Conservation (phyloP, 2,797 vertebrate genomes). For the Remorina albescens region DNA sequence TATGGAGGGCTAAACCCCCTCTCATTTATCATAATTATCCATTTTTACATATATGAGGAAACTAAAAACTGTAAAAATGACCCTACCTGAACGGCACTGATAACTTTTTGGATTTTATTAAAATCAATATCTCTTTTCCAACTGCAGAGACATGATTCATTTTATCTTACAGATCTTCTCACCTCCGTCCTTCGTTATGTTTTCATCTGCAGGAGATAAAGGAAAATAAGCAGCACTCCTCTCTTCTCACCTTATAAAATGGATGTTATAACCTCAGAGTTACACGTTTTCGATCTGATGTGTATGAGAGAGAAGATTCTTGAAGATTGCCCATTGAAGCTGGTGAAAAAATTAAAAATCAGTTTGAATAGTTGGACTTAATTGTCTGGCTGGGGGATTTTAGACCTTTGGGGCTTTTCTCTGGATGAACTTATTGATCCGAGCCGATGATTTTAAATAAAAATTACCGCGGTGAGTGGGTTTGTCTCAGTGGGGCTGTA, state of each 20-base stretch:
- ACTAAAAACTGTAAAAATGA: not conserved
- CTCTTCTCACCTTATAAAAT: not conserved
- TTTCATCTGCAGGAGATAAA: not conserved
- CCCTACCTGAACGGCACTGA: not conserved
- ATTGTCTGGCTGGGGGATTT: not conserved
- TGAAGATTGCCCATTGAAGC: not conserved
- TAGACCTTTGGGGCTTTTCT: not conserved
- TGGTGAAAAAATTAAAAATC: not conserved
- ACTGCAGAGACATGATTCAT: not conserved
- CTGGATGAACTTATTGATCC: slow-evolving; percentile 13
- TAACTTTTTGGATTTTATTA: not conserved
- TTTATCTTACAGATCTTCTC: not conserved
- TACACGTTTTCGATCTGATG: not conserved
- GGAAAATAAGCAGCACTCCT: not conserved
- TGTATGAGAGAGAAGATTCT: not conserved
- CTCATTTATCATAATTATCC: not conserved
- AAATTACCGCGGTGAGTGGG: slow-evolving; percentile 14
- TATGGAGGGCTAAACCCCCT: not conserved
- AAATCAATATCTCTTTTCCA: slow-evolving; percentile 1
- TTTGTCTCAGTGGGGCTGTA: not conserved
- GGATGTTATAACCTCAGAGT: not conserved
- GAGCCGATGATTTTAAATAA: slow-evolving; percentile 9
- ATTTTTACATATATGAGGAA: not conserved
- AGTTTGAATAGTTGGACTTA: not conserved
- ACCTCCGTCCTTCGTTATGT: not conserved